Conservation (phyloP, 2,797 vertebrate genomes). For the Fistularia commersonii region DNA sequence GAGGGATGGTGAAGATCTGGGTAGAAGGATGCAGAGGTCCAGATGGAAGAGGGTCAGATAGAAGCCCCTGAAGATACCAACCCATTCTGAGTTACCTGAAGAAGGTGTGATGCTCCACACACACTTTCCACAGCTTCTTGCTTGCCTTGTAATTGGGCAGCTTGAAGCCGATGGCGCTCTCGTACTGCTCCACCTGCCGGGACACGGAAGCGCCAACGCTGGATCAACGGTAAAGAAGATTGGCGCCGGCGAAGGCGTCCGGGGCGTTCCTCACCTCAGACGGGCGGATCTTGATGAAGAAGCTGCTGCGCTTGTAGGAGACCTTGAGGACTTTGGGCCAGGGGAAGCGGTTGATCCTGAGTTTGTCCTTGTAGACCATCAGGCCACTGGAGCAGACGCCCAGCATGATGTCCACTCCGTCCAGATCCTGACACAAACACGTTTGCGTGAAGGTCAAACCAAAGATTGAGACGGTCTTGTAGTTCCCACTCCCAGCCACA, state of each 20-base stretch:
- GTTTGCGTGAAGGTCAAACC: too few relatives aligned
- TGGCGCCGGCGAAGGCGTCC: background rate
- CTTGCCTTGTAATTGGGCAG: slow-evolving; percentile 91
- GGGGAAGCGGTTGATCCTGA: slow-evolving; percentile 91
- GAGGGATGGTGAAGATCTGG: too few relatives aligned
- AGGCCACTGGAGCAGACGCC: slow-evolving; percentile 93
- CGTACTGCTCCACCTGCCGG: slow-evolving; percentile 86
- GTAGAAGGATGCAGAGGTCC: too few relatives aligned
- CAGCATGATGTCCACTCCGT: slow-evolving; percentile 90
- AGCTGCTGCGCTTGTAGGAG: slow-evolving; percentile 94
- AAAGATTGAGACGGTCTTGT: slow-evolving; percentile 3
- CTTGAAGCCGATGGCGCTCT: slow-evolving; percentile 93
- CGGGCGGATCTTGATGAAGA: slow-evolving; percentile 92
- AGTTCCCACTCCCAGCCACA: slow-evolving; percentile 30
- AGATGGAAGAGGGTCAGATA: too few relatives aligned
- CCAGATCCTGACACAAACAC: slow-evolving; percentile 79
- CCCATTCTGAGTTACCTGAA: slow-evolving; percentile 80
- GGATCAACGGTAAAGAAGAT: too few relatives aligned
- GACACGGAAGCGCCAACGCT: background rate
- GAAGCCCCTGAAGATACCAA: too few relatives aligned
- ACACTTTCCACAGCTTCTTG: slow-evolving; percentile 96
- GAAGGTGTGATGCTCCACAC: slow-evolving; percentile 95
- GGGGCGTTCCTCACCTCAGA: slow-evolving; percentile 82
- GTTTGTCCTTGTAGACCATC: slow-evolving; percentile 93
- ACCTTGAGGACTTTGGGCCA: slow-evolving; percentile 98